phyloP scores from a whole-genome alignment of 2,113 vertebrate species.

The Bos taurus region ARS-UCD2.0 NC_037333.1:51888501-51889000 shows the following conservation, averaged over 20 bases:
- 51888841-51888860: too few species aligned
- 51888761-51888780: not conserved
- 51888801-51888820: not conserved
- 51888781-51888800: not conserved
- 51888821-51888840: too few species aligned
- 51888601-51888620: not conserved
- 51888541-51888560: not conserved
- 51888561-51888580: not conserved
- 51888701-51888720: not conserved
- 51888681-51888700: not conserved
- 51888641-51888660: not conserved
- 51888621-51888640: not conserved
- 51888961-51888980: too few species aligned
- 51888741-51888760: not conserved
- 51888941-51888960: too few species aligned
- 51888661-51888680: not conserved
- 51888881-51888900: too few species aligned
- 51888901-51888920: too few species aligned
- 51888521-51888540: not conserved
- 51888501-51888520: not conserved
- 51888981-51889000: too few species aligned
- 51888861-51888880: too few species aligned
- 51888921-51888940: too few species aligned
- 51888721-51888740: not conserved
- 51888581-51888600: fast-evolving